Percentiles rank a stretch among this genome's conserved stretches.
Conservation (phyloP, 2,797 vertebrate genomes). For the Liparis tanakae region DNA sequence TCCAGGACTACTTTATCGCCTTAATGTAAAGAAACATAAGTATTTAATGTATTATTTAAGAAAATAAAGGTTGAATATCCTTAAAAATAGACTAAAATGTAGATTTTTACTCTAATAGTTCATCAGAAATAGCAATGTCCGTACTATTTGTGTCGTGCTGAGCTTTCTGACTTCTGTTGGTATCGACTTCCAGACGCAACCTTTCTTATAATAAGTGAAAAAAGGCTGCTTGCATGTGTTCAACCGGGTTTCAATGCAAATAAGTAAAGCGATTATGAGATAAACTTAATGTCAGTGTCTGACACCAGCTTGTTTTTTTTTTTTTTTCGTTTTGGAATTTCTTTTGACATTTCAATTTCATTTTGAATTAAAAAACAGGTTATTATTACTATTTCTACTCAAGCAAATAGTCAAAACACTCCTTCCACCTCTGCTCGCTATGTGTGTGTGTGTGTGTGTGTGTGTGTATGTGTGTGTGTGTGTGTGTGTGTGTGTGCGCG, state of each 20-base stretch:
- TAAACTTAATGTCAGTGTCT: neutral
- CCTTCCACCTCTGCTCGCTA: neutral
- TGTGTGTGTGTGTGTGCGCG: constrained; percentile 15
- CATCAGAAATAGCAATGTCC: too few relatives aligned
- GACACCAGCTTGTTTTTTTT: neutral
- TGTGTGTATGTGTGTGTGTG: too few relatives aligned
- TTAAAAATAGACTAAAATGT: too few relatives aligned
- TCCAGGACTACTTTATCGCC: too few relatives aligned
- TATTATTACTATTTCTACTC: neutral
- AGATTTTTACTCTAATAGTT: too few relatives aligned
- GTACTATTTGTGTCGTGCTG: too few relatives aligned
- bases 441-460: too few relatives aligned
- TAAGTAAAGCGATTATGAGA: neutral
- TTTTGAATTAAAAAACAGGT: neutral
- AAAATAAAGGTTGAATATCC: too few relatives aligned
- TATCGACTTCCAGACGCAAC: neutral
- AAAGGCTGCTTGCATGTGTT: neutral
- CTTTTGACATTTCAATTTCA: neutral
- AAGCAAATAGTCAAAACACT: neutral
- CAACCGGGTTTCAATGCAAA: neutral
- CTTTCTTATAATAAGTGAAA: neutral
- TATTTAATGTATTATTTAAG: too few relatives aligned
- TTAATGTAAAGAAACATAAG: too few relatives aligned
- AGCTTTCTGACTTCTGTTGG: neutral
- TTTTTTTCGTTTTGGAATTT: neutral